Evolutionary conservation across 2,797 vertebrate genomes (phyloP).

Genomic region (Coregonus suidteri): DNA sequence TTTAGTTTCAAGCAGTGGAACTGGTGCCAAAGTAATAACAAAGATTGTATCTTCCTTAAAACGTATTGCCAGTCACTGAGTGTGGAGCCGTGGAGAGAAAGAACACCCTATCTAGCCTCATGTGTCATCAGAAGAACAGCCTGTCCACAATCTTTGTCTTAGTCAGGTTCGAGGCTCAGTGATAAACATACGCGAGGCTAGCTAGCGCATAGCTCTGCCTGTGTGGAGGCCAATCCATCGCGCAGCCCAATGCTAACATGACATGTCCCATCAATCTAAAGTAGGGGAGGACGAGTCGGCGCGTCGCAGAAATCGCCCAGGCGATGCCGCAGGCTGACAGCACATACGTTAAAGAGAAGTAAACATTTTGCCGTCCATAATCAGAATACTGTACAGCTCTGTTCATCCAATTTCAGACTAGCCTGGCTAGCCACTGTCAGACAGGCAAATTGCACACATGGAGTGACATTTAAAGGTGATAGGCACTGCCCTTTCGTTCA

Average conservation of each 20-base stretch:
- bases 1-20: background rate
- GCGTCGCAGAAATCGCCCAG: background rate
- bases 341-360: too few relatives aligned
- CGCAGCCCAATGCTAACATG: conserved; percentile 17
- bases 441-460: too few relatives aligned
- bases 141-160: conserved; percentile 1
- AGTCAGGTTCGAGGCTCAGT: background rate
- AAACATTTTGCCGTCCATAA: background rate
- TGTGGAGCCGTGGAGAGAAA: background rate
- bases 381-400: background rate
- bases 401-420: too few relatives aligned
- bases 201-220: background rate
- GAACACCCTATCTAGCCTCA: conserved; percentile 12
- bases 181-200: background rate
- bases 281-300: conserved; percentile 3
- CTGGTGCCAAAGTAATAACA: background rate
- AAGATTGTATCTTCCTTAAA: background rate
- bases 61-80: conserved; percentile 5
- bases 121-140: conserved; percentile 5
- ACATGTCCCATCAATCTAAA: conserved; percentile 38
- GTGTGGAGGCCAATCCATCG: conserved; percentile 32
- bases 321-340: too few relatives aligned
- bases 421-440: too few relatives aligned
- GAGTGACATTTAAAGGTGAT: too few relatives aligned
- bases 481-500: too few relatives aligned